Base-by-base conservation (phyloP, 1,140 invertebrate genomes). In the Pseudomyrmex sp. region DNA sequence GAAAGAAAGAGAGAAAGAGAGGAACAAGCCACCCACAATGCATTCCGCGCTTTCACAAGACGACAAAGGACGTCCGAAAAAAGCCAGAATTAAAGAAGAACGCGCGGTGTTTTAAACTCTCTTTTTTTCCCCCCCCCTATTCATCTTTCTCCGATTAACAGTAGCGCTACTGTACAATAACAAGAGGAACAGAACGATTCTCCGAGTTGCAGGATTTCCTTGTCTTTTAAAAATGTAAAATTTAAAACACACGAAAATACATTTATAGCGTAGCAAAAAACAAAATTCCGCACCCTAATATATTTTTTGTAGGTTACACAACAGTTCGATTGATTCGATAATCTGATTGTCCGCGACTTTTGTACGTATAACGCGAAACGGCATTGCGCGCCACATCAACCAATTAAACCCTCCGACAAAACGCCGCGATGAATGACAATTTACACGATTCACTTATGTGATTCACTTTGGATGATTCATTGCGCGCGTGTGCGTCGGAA, bases 401-500 rank as follows among this genome's bases (percentile, higher is more conserved):
- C 13, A 8, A 7, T 58, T 58, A 74, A 59, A 59, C 13, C 35
- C 2, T 59, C n/a, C 15, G 59, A 73, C 44, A 44, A 35, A 65
- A 15, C 65, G 48, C 15, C 35, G 35, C 35, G 35, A 35, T 35
- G 46, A 48, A 66, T 23, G 54, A 56, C 48, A 68, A 66, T 77
- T 69, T 68, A 66, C 23, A 66, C 20, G 26, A 76, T 76, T 76
- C 48, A 76, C 26, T 66, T 77, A 66, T 35, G 44, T 46, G 48
- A 66, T 77, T 77, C 50, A 52, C 23, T 66, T 66, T 54, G 13
- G 26, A 4, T 44, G 74, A 77, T 77, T 54, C 26, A 77, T 77
- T 77, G 52, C 48, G 8, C 8, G 26, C 35, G 18, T 76, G 35
- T 7, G 35, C 35, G 35, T 35, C 66, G 44, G 44, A 54, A 62